phyloP scores from a whole-genome alignment of 1,140 invertebrate genomes.

The Heliconius congener region DNA sequence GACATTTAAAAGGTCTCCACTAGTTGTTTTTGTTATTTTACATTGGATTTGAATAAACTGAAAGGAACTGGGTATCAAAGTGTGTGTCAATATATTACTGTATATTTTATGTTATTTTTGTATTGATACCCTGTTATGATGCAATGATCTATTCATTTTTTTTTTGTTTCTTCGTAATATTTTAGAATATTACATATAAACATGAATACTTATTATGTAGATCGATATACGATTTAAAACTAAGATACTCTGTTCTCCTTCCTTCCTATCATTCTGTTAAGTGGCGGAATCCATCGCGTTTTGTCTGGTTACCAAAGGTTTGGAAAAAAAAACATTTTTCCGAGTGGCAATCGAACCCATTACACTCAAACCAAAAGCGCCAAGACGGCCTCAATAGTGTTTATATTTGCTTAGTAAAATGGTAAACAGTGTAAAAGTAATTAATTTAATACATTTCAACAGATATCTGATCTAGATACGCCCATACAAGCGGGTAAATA shows the following conservation, averaged over 20 bases:
- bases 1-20: slow-evolving; percentile 48
- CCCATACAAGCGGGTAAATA: neutral
- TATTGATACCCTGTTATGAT: neutral
- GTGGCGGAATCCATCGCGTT: no score
- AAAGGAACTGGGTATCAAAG: slow-evolving; percentile 30
- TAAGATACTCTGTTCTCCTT: no score
- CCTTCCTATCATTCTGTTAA: no score
- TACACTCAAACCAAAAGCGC: neutral
- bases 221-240: no score
- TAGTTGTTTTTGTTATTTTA: slow-evolving; percentile 41
- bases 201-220: no score
- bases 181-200: no score
- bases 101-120: slow-evolving; percentile 6
- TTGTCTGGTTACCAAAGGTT: no score
- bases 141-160: no score
- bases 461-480: slow-evolving; percentile 5
- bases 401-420: neutral
- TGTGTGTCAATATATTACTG: slow-evolving; percentile 29
- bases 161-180: no score
- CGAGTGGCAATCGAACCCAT: no score
- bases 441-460: neutral
- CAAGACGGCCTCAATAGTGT: no score
- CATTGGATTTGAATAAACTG: slow-evolving; percentile 45
- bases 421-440: neutral
- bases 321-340: no score